Evolutionary conservation across 2,888 invertebrate species (phyloP), one percentile per base, ranked within the genome.

Genomic region (Escarpia spicata): DNA sequence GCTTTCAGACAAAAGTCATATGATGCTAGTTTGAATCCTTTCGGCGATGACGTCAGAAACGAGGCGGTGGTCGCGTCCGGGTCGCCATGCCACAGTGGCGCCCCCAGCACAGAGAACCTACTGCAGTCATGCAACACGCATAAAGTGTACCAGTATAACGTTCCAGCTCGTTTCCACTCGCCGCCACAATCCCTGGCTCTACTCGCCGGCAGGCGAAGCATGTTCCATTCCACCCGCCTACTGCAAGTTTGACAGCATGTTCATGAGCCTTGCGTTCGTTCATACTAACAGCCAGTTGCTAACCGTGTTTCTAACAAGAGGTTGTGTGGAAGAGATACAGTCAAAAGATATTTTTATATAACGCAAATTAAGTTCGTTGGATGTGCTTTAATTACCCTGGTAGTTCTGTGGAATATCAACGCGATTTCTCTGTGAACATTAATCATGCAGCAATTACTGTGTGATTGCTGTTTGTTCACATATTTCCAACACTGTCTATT

Each of bases 1-100:
- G 75, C 75, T 75, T 75, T 75, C 52, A 93, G 92, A 45, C 92
- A 93, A 45, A 90, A 90, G 90, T 93, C 92, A n/a, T 93, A 92
- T 92, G 93, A 93, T 90, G 90, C 90, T 58, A 93, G 92, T 45
- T 94, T 96, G 93, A 96, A 96, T 95, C 96, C 96, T 52, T 96
- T 97, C 94, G 96, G 91, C 58, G 95, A 95, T 91, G 94, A 94
- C 31, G 94, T 94, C 90, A 95, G 95, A 10, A 94, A 92, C 2
- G 90, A 12, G 90, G 15, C 12, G 0, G 90, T 26, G 75, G 75
- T 52, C 19, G n/a, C 26, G n/a, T 19, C 9, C 52, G 52, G 52
- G 52, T 75, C 75, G 4, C 75, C 75, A 6, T 75, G 75, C 75
- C 75, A 4, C 75, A 75, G 75, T 75, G 26, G 75, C 75, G 19